Evolutionary conservation across 2,113 vertebrate species (phyloP), one percentile per base, ranked within the genome.

Genomic region (Syngnathoides biaculeatus): DNA sequence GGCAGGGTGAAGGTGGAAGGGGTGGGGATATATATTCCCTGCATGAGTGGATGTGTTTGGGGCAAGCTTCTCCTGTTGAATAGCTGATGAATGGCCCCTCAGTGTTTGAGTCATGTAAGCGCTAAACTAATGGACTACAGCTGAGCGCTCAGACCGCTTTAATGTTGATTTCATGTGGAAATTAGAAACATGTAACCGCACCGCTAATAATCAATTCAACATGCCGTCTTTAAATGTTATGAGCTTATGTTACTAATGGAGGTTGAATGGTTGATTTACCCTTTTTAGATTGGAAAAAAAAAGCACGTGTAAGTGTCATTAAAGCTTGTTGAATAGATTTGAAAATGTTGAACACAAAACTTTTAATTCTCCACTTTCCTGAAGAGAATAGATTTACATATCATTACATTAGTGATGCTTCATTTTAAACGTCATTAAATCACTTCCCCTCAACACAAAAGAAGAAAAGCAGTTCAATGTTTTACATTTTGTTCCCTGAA

Each of bases 31-130:
- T 43, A 63, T 14, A 77, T 72, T 80, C 81, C 59, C 76, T 69
- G 84, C 84, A 87, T 83, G 82, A 81, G 79, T 86, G 79, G 45
- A 76, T 85, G 35, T 84, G 86, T 84, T 82, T 74, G 75, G 77
- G 71, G 79, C 40, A 60, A 71, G 79, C 70, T 58, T 61, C 75
- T 62, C 72, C 70, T 80, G 83, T 88, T 82, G 79, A 43, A 75
- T 64, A 79, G 70, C 81, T 84, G 84, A 87, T 88, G 82, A 83
- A 88, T 80, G 78, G 67, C 19, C 59, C 79, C 77, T 77, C 85
- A 82, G 78, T 76, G 77, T 73, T 84, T 74, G 74, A 79, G 78
- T 68, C 76, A 62, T 72, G 75, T 80, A 80, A 84, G 69, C 80
- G 79, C 76, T 74, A 65, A 85, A 79, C 70, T 82, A 86, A 85